phyloP scores from a whole-genome alignment of 2,113 vertebrate genomes.

The Colaptes auratus region DNA sequence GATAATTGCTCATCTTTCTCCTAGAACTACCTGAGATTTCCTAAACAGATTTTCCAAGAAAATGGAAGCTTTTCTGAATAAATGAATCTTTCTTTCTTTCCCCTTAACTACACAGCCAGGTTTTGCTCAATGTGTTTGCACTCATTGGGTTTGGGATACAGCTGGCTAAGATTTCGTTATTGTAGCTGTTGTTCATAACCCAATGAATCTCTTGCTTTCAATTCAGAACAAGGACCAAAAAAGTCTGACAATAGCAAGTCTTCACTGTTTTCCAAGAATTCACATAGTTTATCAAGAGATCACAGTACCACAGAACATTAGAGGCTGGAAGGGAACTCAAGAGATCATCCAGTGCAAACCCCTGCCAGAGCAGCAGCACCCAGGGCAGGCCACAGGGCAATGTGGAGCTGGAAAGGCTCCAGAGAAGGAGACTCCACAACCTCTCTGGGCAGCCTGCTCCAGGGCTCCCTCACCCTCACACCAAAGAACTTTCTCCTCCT shows the following conservation, averaged over 20 bases:
- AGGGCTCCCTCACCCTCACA: no score
- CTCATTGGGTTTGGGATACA: background rate
- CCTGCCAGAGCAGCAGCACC: no score
- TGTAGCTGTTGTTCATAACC: background rate
- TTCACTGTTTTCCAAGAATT: conserved; percentile 3
- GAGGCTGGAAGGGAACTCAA: no score
- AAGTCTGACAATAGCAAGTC: background rate
- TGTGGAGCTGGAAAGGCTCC: no score
- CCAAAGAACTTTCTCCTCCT: no score
- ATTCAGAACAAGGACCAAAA: background rate
- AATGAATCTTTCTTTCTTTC: background rate
- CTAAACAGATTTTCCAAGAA: background rate
- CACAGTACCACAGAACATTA: no score
- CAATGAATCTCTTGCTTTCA: background rate
- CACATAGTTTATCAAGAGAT: conserved; percentile 8
- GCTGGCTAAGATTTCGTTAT: background rate
- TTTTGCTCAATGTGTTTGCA: background rate
- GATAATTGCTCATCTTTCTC: background rate
- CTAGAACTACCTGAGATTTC: background rate
- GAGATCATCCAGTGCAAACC: no score
- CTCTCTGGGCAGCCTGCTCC: no score
- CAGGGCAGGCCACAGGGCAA: no score
- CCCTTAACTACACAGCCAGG: background rate
- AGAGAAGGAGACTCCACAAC: no score
- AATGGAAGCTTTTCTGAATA: background rate